Conservation (phyloP, 2,888 invertebrate species). For the Rhabditoides inermis region DNA sequence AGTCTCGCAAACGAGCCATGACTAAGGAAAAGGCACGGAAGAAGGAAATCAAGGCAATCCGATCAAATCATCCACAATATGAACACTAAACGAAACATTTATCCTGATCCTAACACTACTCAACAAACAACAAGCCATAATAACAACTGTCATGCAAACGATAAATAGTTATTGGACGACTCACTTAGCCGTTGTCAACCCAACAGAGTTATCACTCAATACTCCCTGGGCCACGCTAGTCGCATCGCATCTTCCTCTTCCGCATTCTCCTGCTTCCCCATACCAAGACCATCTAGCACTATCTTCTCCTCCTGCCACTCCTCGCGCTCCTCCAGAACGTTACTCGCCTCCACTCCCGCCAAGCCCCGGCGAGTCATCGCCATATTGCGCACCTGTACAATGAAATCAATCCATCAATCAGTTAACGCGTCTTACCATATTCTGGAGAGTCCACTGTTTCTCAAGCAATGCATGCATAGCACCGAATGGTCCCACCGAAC, state of each 20-base stretch:
- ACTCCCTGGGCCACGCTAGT: slow-evolving; percentile 32
- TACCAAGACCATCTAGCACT: background rate
- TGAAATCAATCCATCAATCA: background rate
- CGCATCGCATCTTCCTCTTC: slow-evolving; percentile 33
- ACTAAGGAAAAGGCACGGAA: too few species aligned
- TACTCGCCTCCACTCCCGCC: background rate
- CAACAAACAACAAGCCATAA: too few species aligned
- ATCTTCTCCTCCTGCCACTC: background rate
- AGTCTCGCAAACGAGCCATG: too few species aligned
- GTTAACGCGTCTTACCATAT: slow-evolving; percentile 55
- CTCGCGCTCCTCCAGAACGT: background rate
- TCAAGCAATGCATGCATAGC: slow-evolving; percentile 69
- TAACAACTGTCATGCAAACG: too few species aligned
- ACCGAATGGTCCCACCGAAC: slow-evolving; percentile 67
- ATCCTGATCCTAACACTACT: too few species aligned
- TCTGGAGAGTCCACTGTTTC: slow-evolving; percentile 72
- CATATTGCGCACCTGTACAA: background rate
- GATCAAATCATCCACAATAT: too few species aligned
- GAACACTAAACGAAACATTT: too few species aligned
- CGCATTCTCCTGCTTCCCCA: background rate
- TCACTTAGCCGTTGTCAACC: too few species aligned
- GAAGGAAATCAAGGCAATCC: too few species aligned
- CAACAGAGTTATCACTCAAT: slow-evolving; percentile 10
- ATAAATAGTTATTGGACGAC: too few species aligned
- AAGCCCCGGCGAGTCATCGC: background rate